Evolutionary conservation across 1,140 invertebrate genomes (phyloP).

Genomic region (Drosophila sechellia): DNA sequence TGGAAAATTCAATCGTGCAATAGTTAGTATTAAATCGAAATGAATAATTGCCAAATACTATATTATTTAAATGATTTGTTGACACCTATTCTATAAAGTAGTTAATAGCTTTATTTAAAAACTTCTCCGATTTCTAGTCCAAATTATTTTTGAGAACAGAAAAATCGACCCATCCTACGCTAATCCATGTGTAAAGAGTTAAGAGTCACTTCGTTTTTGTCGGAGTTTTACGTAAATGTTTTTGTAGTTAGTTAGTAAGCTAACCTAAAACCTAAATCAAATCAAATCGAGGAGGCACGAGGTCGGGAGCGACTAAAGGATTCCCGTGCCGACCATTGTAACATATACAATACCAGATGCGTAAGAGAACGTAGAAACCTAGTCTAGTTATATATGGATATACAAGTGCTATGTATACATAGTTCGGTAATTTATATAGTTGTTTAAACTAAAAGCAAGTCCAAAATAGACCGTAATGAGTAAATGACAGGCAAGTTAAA

Average conservation of each 20-base stretch:
- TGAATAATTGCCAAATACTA: not conserved
- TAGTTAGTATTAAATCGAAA: not conserved
- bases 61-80: not conserved
- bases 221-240: constrained; percentile 37
- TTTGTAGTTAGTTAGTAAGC: constrained; percentile 43
- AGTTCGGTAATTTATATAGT: constrained; percentile 58
- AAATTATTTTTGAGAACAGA: not conserved
- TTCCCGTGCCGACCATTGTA: constrained; percentile 68
- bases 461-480: constrained; percentile 59
- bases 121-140: not conserved
- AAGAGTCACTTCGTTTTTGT: constrained; percentile 32
- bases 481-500: constrained; percentile 15
- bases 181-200: constrained; percentile 36
- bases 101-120: too few species aligned
- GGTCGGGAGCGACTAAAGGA: constrained; percentile 53
- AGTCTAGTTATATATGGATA: constrained; percentile 62
- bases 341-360: constrained; percentile 73
- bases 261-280: constrained; percentile 20
- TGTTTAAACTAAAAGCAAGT: constrained; percentile 65
- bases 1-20: not conserved
- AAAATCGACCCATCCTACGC: constrained; percentile 4
- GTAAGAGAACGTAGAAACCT: constrained; percentile 53
- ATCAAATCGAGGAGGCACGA: not conserved
- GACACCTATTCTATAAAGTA: too few species aligned
- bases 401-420: constrained; percentile 60